Base-by-base conservation (phyloP, 2,888 invertebrate species). In the Bhutanitis thaidina region DNA sequence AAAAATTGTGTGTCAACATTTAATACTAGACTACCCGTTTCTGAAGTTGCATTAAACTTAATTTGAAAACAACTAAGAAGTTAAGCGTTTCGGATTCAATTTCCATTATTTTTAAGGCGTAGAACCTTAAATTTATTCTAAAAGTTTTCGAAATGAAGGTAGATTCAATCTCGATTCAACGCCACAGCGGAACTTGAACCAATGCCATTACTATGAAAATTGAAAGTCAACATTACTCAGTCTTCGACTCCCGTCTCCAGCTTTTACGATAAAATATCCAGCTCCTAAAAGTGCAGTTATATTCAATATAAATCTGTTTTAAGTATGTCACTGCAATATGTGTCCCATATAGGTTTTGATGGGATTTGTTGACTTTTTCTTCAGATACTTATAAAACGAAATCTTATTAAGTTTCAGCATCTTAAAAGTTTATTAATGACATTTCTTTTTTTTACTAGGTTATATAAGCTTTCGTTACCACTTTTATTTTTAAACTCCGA, bases 181-280 rank as follows among this genome's bases (percentile, higher is more conserved):
- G 40, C 35, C 55, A 54, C 58, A 47, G 50, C 43, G 50, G 48
- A 58, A 54, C 53, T 54, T 48, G 51, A 54, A 49, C 45, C 59
- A 50, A 55, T 43, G 59, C 56, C 60, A 67, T 62, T 64, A 61
- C 57, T 61, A 61, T 64, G 63, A 57, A 67, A 68, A 75, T 74
- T 70, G 64, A 68, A 71, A 67, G 74, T 73, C 72, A 74, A 75
- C 72, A 71, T 65, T 61, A 61, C 58, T 3, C 20, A 20, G 20
- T 20, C 20, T 3, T 5, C 20, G 5, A 20, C 20, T 49, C 36
- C 20, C 41, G 52, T 50, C 51, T 54, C 48, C 27, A 55, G 49
- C 52, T 59, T 58, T 48, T 53, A 55, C 36, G 49, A 52, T 52
- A 41, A 50, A 44, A 43, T 34, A 43, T 8, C 8, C 13, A 50